These are phyloP conservation scores for Australoheros scitulus DNA, from an alignment of 2,113 vertebrate genomes.

Conservation along the genomic window DNA sequence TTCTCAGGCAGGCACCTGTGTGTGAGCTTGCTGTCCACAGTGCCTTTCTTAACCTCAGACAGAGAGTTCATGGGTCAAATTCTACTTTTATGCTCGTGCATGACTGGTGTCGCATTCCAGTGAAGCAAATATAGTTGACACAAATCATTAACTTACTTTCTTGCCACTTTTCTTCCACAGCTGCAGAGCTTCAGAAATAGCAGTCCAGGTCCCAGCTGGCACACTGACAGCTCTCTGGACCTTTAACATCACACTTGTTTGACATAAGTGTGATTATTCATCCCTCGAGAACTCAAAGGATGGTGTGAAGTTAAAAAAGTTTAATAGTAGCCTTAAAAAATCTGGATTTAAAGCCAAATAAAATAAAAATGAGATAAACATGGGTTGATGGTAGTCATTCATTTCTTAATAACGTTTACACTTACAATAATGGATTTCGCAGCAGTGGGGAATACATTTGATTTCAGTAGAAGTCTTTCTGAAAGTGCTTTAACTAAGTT, in stretches of 20 bases:
- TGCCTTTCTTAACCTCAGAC: conserved; percentile 22
- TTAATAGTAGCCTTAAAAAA: no score
- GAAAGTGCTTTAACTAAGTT: no score
- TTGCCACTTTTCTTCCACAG: conserved; percentile 39
- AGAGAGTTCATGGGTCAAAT: conserved; percentile 53
- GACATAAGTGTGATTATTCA: neutral
- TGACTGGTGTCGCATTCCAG: conserved; percentile 58
- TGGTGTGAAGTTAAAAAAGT: neutral
- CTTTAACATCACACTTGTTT: neutral
- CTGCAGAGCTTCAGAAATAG: conserved; percentile 54
- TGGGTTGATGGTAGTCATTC: no score
- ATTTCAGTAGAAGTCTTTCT: no score
- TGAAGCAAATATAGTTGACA: conserved; percentile 56
- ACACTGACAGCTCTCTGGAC: conserved; percentile 5
- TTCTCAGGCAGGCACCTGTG: conserved; percentile 45
- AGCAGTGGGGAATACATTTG: no score
- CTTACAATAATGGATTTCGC: no score
- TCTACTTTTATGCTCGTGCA: conserved; percentile 22
- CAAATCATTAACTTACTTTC: conserved; percentile 55
- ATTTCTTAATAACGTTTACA: no score
- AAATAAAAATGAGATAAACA: no score
- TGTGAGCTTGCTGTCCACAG: conserved; percentile 9
- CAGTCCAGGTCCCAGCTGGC: conserved; percentile 41
- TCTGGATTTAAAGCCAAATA: neutral
- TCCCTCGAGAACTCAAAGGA: neutral